Conservation (phyloP, 1,140 invertebrate genomes). For the Chionoecetes opilio region DNA sequence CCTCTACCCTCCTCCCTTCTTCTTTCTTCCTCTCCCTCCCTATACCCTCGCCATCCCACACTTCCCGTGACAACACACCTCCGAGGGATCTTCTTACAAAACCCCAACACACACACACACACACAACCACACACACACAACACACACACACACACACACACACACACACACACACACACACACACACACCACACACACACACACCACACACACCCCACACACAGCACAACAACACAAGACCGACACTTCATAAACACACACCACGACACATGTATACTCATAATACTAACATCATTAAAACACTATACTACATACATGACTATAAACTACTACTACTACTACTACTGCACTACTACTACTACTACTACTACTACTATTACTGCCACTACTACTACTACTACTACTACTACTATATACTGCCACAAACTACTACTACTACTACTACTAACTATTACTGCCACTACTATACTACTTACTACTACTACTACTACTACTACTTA, state of each 20-base stretch:
- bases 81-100: not conserved
- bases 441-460: constrained; percentile 32
- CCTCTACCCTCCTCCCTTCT: not conserved
- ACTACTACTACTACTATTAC: no score
- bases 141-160: not conserved
- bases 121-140: not conserved
- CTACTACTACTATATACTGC: no score
- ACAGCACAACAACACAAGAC: not conserved
- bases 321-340: no score
- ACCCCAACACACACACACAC: not conserved
- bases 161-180: not conserved
- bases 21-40: not conserved
- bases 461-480: constrained; percentile 48
- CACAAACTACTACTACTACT: no score
- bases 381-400: no score
- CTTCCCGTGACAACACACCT: constrained; percentile 3
- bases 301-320: no score
- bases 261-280: not conserved
- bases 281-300: no score
- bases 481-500: constrained; percentile 43
- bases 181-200: not conserved
- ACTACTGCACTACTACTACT: no score
- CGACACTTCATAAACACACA: no score
- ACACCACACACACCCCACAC: not conserved
- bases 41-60: not conserved